A percentile compares a stretch with the other conserved stretches of the same genome.
phyloP scores from a whole-genome alignment of 1,140 invertebrate species.

The Eupeodes corollae region DNA sequence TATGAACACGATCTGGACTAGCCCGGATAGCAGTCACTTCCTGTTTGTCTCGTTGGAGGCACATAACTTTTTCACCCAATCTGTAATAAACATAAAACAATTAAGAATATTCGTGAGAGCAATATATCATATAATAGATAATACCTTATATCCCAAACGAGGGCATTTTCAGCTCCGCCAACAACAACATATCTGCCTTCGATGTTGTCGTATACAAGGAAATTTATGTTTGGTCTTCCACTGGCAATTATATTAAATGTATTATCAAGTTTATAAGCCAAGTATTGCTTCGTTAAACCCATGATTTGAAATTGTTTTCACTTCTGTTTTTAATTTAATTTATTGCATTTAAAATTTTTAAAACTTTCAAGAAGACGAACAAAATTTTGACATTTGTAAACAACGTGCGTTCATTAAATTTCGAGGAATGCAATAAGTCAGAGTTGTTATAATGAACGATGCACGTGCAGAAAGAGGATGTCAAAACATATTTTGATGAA shows the following conservation, averaged over 20 bases:
- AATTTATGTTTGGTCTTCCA: slow-evolving; percentile 61
- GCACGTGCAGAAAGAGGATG: no score
- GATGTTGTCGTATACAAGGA: slow-evolving; percentile 61
- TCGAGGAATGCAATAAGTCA: no score
- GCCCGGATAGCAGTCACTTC: slow-evolving; percentile 60
- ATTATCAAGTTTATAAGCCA: slow-evolving; percentile 69
- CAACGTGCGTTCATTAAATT: no score
- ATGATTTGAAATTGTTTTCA: slow-evolving; percentile 46
- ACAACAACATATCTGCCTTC: slow-evolving; percentile 75
- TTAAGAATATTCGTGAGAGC: neutral
- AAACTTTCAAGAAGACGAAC: no score
- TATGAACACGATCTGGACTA: slow-evolving; percentile 57
- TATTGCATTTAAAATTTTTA: neutral
- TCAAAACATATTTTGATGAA: no score
- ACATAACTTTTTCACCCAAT: slow-evolving; percentile 73
- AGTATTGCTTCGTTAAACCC: slow-evolving; percentile 95
- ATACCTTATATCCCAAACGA: slow-evolving; percentile 78
- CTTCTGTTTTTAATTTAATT: neutral
- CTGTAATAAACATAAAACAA: slow-evolving; percentile 23
- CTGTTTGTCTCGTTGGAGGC: slow-evolving; percentile 63
- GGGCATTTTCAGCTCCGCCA: slow-evolving; percentile 84
- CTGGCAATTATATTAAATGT: slow-evolving; percentile 81
- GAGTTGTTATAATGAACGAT: no score
- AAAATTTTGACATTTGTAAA: no score
- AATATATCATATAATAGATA: no score